A percentile compares a stretch with the other conserved stretches of the same genome.
Conservation (phyloP, 1,140 invertebrate species). For the Agraylea sexmaculata region DNA sequence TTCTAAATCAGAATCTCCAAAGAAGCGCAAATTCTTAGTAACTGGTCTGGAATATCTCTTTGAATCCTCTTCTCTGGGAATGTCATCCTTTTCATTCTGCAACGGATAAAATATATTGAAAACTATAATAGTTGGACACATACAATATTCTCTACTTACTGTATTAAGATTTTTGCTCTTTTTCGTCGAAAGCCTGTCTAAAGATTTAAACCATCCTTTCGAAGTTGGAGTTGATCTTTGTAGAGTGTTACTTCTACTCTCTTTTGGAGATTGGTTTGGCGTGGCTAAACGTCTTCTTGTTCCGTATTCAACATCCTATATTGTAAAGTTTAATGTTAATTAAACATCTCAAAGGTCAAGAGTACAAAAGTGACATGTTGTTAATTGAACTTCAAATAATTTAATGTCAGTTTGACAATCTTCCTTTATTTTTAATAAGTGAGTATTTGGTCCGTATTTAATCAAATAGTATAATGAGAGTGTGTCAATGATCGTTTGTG, state of each 20-base stretch:
- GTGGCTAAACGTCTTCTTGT: constrained; percentile 24
- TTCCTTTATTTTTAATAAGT: no score
- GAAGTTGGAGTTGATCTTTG: constrained; percentile 3
- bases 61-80: constrained; percentile 35
- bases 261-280: constrained; percentile 5
- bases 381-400: no score
- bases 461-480: no score
- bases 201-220: constrained; percentile 53
- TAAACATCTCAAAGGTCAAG: no score
- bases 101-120: constrained; percentile 8
- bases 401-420: no score
- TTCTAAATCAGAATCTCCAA: constrained; percentile 67
- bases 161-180: constrained; percentile 36
- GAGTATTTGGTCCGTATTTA: no score
- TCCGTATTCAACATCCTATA: constrained; percentile 33
- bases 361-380: no score
- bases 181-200: constrained; percentile 45
- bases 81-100: constrained; percentile 34
- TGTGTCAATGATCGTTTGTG: no score
- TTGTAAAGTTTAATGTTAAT: no score
- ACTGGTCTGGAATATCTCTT: constrained; percentile 25
- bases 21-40: constrained; percentile 62
- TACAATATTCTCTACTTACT: neutral
- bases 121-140: neutral
- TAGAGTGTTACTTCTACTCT: neutral